Base-by-base conservation (phyloP, 2,888 invertebrate genomes). In the Gerris lacustris region DNA sequence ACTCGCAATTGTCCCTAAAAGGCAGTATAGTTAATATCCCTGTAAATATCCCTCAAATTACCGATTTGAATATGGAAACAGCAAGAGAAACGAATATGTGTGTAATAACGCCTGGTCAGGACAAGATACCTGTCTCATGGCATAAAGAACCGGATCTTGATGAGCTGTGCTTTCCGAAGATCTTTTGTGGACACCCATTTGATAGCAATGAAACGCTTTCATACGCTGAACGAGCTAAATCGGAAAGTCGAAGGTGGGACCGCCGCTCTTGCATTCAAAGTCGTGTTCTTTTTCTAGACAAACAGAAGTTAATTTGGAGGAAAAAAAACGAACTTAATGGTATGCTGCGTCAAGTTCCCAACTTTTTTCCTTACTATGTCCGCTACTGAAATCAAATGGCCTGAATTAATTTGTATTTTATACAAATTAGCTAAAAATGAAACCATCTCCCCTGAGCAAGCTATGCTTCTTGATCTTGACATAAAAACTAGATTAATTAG, bases 11-110 rank as follows among this genome's bases (percentile, higher is more conserved):
- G 45, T 77, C 77, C 70, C 72, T 76, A 55, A 78, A 77, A 72
- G 77, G 76, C 2, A 76, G 75, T 73, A 76, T 80, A 43, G 77
- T 79, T 0, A 79, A 79, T 73, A 76, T 79, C 11, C 76, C 76
- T 17, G 73, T 76, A 9, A 76, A 78, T 71, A 74, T 78, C 15
- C 73, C 74, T 63, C 74, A 75, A 44, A 73, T 62, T n/a, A 15
- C 5, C 4, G 62, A 62, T n/a, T 15, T 62, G 4, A 62, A 62
- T 62, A n/a, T 1, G n/a, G 62, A 62, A 15, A n/a, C n/a, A 62
- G 62, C n/a, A n/a, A 62, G 47, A 68, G 31, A 31, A 31, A 4
- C 31, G 4, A 31, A 31, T 31, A 31, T 31, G 31, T 31, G 31
- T 31, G 6, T 69, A 6, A 70, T 72, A n/a, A 70, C 70, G 5